Percentiles rank a stretch among this genome's conserved stretches.
These are phyloP conservation scores for Cynopterus sphinx DNA, from an alignment of 2,797 vertebrate species.

Conservation along the genomic window DNA sequence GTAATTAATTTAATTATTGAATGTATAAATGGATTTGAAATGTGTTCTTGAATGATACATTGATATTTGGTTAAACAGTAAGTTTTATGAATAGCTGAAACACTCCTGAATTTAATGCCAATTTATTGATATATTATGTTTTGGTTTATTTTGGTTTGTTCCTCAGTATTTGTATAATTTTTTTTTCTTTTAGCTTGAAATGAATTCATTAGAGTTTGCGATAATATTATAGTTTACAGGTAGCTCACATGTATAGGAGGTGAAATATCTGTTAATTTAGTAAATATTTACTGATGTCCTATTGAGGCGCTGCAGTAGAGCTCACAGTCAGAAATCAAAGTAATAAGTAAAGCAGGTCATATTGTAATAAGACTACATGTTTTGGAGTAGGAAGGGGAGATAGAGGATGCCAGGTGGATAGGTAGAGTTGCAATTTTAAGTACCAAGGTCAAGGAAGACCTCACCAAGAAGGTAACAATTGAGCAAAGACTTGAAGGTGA, in stretches of 20 bases:
- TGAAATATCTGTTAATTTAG: not conserved
- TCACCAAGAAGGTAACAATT: not conserved
- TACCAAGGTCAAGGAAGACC: not conserved
- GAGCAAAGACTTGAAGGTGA: not conserved
- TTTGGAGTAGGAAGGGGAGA: not conserved
- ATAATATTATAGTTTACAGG: not conserved
- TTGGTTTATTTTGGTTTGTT: slow-evolving; percentile 29
- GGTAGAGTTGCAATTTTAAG: not conserved
- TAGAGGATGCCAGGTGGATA: not conserved
- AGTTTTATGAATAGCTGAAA: not conserved
- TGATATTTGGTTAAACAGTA: not conserved
- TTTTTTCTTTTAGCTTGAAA: not conserved
- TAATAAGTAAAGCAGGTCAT: not conserved
- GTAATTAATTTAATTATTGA: not conserved
- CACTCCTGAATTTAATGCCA: not conserved
- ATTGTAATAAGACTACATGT: not conserved
- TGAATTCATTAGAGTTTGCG: not conserved
- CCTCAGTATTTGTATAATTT: not conserved
- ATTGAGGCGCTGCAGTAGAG: not conserved
- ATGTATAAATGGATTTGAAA: not conserved
- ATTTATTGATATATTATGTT: not conserved
- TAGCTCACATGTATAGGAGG: not conserved
- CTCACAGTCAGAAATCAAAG: not conserved
- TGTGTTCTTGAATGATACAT: not conserved
- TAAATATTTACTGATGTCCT: not conserved